Conservation (phyloP, 2,113 vertebrate species). For the Scomber scombrus region DNA sequence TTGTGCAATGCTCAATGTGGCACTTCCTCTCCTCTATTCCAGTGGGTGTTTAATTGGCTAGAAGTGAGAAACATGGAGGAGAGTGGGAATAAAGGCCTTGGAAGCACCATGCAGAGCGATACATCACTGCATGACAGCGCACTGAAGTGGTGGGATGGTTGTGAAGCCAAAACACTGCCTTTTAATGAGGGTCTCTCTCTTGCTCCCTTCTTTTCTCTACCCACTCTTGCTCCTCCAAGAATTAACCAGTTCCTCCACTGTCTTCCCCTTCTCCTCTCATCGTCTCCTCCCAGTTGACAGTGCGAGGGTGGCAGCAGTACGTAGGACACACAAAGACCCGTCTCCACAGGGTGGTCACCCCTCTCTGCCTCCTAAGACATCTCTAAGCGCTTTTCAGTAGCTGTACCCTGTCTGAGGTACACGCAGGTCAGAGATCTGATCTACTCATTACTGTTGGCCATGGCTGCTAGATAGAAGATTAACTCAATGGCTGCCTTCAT, state of each 20-base stretch:
- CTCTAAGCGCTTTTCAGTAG: slow-evolving; percentile 41
- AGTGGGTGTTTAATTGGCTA: slow-evolving; percentile 83
- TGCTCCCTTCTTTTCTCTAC: slow-evolving; percentile 43
- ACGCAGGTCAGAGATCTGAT: slow-evolving; percentile 52
- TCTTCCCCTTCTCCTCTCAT: slow-evolving; percentile 27
- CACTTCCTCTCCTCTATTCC: slow-evolving; percentile 68
- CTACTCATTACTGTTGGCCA: slow-evolving; percentile 67
- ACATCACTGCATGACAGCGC: slow-evolving; percentile 79
- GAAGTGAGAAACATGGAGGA: slow-evolving; percentile 67
- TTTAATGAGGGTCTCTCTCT: slow-evolving; percentile 78
- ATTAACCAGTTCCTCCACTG: slow-evolving; percentile 41
- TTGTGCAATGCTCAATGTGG: slow-evolving; percentile 66
- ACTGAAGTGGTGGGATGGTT: slow-evolving; percentile 77
- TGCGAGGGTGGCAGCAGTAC: slow-evolving; percentile 37
- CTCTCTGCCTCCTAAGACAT: slow-evolving; percentile 54
- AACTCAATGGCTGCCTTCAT: slow-evolving; percentile 56
- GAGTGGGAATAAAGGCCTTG: slow-evolving; percentile 76
- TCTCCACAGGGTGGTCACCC: slow-evolving; percentile 27
- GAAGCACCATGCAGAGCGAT: slow-evolving; percentile 77
- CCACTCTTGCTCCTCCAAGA: slow-evolving; percentile 38
- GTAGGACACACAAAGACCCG: neutral
- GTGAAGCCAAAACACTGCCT: slow-evolving; percentile 74
- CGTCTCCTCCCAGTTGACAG: slow-evolving; percentile 20
- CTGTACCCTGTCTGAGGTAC: slow-evolving; percentile 32
- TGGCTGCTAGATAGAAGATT: slow-evolving; percentile 45